Evolutionary conservation across 2,113 vertebrate species (phyloP).

Genomic region (Oxygymnocypris stewartii): DNA sequence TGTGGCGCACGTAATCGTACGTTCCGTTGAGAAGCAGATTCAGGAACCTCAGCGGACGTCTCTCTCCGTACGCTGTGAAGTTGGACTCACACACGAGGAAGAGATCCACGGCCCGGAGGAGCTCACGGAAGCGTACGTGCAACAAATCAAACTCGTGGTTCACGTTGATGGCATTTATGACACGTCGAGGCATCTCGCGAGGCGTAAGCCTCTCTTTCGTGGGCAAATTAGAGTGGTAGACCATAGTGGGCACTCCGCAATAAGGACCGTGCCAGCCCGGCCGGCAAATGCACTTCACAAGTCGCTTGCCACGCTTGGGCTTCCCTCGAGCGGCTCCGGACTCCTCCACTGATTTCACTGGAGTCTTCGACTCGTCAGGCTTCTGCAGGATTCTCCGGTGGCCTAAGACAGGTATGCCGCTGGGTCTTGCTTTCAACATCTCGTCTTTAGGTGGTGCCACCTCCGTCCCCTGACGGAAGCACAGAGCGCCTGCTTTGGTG

Average conservation of each 20-base stretch:
- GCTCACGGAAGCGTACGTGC: conserved; percentile 90
- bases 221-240: conserved; percentile 95
- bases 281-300: conserved; percentile 93
- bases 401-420: conserved; percentile 41
- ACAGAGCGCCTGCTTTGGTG: conserved; percentile 90
- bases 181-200: conserved; percentile 81
- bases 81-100: conserved; percentile 97
- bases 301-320: conserved; percentile 77
- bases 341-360: conserved; percentile 48
- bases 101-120: conserved; percentile 87
- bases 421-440: conserved; percentile 55
- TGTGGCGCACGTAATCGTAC: conserved; percentile 90
- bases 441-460: conserved; percentile 77
- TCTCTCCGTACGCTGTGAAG: conserved; percentile 95
- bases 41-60: conserved; percentile 86
- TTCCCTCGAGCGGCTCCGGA: conserved; percentile 56
- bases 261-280: conserved; percentile 96
- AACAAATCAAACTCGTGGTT: conserved; percentile 98
- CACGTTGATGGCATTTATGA: conserved; percentile 96
- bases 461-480: conserved; percentile 92
- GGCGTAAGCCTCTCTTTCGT: conserved; percentile 94
- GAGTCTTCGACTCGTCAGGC: conserved; percentile 15
- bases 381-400: conserved; percentile 65
- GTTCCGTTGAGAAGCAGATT: conserved; percentile 89
- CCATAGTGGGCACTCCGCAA: conserved; percentile 95